phyloP scores from a whole-genome alignment of 2,113 vertebrate genomes.

The Platichthys flesus region DNA sequence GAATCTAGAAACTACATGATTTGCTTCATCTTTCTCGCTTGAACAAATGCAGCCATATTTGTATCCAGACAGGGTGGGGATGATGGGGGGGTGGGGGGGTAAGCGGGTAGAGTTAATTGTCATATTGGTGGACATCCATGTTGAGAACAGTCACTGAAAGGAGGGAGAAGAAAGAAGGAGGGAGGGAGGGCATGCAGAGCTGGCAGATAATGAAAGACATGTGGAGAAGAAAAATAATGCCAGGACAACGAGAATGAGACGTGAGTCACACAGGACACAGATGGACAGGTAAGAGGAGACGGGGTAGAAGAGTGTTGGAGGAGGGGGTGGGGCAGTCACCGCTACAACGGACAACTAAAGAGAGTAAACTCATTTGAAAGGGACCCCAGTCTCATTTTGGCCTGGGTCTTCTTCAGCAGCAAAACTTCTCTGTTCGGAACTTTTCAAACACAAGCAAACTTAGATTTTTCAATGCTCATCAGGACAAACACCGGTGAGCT shows the following conservation, averaged over 20 bases:
- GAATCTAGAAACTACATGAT: constrained; percentile 75
- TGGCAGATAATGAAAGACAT: constrained; percentile 76
- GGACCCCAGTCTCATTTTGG: constrained; percentile 86
- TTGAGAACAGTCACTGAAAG: constrained; percentile 71
- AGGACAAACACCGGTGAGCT: constrained; percentile 29
- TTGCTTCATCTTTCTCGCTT: constrained; percentile 80
- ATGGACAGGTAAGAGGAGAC: constrained; percentile 62
- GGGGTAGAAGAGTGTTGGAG: constrained; percentile 46
- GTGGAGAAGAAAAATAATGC: constrained; percentile 70
- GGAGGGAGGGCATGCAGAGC: constrained; percentile 86
- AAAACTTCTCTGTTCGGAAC: constrained; percentile 36
- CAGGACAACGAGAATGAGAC: constrained; percentile 69
- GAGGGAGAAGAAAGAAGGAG: constrained; percentile 23
- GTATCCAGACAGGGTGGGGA: constrained; percentile 60
- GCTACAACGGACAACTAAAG: constrained; percentile 74
- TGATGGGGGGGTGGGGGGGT: constrained; percentile 29
- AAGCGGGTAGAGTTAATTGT: constrained; percentile 64
- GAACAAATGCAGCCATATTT: constrained; percentile 79
- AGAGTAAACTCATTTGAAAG: constrained; percentile 86
- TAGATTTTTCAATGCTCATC: not conserved
- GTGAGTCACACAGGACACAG: constrained; percentile 79
- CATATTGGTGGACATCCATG: constrained; percentile 64
- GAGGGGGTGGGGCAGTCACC: constrained; percentile 53
- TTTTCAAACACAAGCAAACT: constrained; percentile 8
- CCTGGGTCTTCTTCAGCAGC: constrained; percentile 40